Evolutionary conservation across 1,140 invertebrate genomes (phyloP).

Genomic region (Protaetia brevitarsis): DNA sequence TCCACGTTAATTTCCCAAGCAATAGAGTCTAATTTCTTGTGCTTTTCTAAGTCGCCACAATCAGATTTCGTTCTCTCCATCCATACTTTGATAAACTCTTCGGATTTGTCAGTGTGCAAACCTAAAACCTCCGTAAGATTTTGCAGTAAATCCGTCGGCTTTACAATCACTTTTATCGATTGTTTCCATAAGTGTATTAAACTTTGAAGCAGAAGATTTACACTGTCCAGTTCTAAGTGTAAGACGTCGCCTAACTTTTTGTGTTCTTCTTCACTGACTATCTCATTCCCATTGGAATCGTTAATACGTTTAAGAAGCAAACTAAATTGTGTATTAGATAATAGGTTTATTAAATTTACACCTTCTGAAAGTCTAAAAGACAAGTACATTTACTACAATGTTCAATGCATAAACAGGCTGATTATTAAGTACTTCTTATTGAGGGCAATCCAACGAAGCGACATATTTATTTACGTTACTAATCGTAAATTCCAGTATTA

Average conservation of each 20-base stretch:
- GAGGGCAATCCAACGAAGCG: constrained; percentile 32
- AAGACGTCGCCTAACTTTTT: constrained; percentile 36
- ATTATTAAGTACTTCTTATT: constrained; percentile 31
- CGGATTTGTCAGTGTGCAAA: constrained; percentile 39
- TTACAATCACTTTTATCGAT: constrained; percentile 39
- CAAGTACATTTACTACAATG: constrained; percentile 1
- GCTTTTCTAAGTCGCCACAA: constrained; percentile 41
- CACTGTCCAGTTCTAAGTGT: constrained; percentile 31
- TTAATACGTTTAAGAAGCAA: constrained; percentile 34
- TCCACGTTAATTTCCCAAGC: constrained; percentile 43
- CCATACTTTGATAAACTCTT: constrained; percentile 45
- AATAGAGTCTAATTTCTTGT: constrained; percentile 37
- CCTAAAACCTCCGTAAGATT: constrained; percentile 38
- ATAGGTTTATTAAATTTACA: constrained; percentile 37
- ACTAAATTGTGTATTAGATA: constrained; percentile 33
- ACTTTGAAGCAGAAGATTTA: constrained; percentile 40
- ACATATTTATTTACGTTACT: constrained; percentile 21
- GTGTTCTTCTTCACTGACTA: constrained; percentile 37
- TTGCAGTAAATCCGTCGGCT: constrained; percentile 40
- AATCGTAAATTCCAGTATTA: no score
- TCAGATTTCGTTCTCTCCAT: constrained; percentile 34
- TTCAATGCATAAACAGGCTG: neutral
- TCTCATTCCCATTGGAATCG: constrained; percentile 29
- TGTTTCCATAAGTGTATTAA: constrained; percentile 41
- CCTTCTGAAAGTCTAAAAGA: constrained; percentile 38